Evolutionary conservation across 2,113 vertebrate species (phyloP), one percentile per base, ranked within the genome.

Genomic region (Brachyistius frenatus): DNA sequence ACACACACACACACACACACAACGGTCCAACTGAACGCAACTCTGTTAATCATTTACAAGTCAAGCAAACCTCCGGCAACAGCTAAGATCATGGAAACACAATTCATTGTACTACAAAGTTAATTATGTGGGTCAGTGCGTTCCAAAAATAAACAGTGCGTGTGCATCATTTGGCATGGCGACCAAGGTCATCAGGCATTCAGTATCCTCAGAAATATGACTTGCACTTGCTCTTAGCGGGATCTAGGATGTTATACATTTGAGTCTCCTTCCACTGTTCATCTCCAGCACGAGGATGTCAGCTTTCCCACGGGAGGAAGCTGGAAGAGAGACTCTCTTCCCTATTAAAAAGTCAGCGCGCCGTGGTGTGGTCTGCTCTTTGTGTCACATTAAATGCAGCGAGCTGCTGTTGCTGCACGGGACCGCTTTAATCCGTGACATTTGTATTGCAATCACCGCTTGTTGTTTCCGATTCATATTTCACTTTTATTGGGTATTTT

Each of bases 21-120:
- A 66, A 23, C 23, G 23, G 23, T 23, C 23, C 23, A 23, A 23
- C 23, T 23, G 23, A 89, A 81, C 73, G 64, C 75, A 81, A 89
- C 84, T 86, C 85, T 87, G 84, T 87, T 90, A 90, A 90, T 91
- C 84, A 84, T 90, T 90, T 86, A 81, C 56, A 78, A 85, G 84
- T 81, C 83, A 80, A 81, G 62, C 55, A 87, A 90, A 89, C 83
- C 89, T 82, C 60, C 79, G 83, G 85, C 85, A 86, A 86, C 77
- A 88, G 79, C 80, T 86, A 84, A 23, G 66, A 66, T 89, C 81
- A 82, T 77, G 86, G 76, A 90, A 80, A 76, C 69, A 74, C 75
- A 70, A 81, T 85, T 78, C 85, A 91, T 87, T 85, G 83, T 89
- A 83, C 75, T 85, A 87, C 76, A 86, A 79, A 88, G 88, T 87